Evolutionary conservation across 2,888 invertebrate genomes (phyloP).

Genomic region (Drosophila austrosaltans): DNA sequence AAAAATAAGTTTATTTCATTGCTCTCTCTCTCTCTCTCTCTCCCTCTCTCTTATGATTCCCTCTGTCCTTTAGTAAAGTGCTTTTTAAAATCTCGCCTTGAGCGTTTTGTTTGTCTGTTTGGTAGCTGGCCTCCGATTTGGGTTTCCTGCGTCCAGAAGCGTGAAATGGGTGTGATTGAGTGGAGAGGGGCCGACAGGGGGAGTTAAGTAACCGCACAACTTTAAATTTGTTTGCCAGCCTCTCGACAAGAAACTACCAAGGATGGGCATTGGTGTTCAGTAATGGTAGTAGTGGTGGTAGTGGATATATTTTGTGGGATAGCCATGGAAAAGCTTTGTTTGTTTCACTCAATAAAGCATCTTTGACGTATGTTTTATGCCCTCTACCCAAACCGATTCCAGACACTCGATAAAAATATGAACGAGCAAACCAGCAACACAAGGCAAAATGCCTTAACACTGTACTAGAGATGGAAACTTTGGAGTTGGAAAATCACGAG

Average conservation of each 20-base stretch:
- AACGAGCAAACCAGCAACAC: constrained; percentile 64
- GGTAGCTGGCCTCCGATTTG: constrained; percentile 37
- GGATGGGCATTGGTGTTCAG: background rate
- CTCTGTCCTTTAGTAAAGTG: constrained; percentile 68
- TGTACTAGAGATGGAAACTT: background rate
- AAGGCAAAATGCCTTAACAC: constrained; percentile 27
- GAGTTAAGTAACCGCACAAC: constrained; percentile 72
- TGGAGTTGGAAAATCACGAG: background rate
- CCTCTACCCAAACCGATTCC: constrained; percentile 17
- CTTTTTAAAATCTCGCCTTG: constrained; percentile 74
- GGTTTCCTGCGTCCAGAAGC: constrained; percentile 7
- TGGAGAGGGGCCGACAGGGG: background rate
- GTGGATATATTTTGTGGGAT: constrained; percentile 1
- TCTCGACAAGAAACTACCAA: constrained; percentile 24
- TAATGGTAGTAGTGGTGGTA: background rate
- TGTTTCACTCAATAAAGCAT: constrained; percentile 76
- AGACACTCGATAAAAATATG: constrained; percentile 62
- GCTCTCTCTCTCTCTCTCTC: constrained; percentile 25
- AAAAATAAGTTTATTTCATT: constrained; percentile 19
- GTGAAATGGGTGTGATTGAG: constrained; percentile 1
- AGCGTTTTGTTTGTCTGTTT: constrained; percentile 72
- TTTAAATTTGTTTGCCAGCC: constrained; percentile 71
- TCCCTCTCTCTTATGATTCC: background rate
- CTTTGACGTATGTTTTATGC: constrained; percentile 66
- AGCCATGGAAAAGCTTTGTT: constrained; percentile 51